These are phyloP conservation scores for Aegithalos caudatus DNA, from an alignment of 2,113 vertebrate species.

Conservation along the genomic window DNA sequence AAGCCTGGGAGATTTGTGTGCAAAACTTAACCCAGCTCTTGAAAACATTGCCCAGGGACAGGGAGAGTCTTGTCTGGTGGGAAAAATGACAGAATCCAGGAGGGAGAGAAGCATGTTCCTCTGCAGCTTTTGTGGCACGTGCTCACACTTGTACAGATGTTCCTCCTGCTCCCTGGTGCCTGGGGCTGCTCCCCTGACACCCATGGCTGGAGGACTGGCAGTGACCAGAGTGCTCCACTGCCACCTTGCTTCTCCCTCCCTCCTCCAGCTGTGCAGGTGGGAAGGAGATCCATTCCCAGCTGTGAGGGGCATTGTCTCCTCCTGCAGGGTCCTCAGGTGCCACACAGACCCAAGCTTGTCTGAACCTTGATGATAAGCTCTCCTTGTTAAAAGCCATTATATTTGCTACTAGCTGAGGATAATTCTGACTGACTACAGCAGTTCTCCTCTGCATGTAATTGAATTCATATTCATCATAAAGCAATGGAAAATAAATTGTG, in stretches of 20 bases:
- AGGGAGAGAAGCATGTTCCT: background rate
- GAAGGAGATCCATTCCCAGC: conserved; percentile 12
- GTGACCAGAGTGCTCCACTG: background rate
- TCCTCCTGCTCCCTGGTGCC: background rate
- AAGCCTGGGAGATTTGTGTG: background rate
- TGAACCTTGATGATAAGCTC: conserved; percentile 71
- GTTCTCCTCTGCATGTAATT: conserved; percentile 62
- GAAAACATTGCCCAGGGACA: background rate
- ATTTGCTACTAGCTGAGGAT: conserved; percentile 31
- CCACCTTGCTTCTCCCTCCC: background rate
- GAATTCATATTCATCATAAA: conserved; percentile 72
- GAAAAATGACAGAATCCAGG: background rate
- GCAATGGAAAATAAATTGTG: conserved; percentile 70
- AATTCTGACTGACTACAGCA: conserved; percentile 53
- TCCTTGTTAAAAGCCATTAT: conserved; percentile 66
- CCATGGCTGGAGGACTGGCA: background rate
- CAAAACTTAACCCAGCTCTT: background rate
- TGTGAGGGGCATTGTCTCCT: background rate
- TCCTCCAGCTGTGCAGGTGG: background rate
- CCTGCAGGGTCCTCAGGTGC: conserved; percentile 48
- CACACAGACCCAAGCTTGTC: conserved; percentile 29
- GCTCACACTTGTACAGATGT: background rate
- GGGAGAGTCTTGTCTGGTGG: background rate
- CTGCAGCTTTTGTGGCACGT: background rate
- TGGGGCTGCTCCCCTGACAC: background rate